phyloP scores from a whole-genome alignment of 2,797 vertebrate genomes.

The Micropoecilia bifurca region DNA sequence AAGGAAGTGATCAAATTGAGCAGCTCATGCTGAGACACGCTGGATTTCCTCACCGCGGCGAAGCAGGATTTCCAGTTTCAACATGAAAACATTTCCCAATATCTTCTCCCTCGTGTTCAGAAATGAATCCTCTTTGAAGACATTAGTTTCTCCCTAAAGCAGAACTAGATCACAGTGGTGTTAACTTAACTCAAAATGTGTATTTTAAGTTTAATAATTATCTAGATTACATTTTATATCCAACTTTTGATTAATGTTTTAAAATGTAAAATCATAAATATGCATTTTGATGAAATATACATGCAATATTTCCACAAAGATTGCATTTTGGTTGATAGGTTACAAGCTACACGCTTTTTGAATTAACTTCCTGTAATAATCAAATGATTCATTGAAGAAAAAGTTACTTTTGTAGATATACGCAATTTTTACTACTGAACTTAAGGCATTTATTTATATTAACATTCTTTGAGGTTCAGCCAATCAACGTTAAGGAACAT shows the following conservation, averaged over 20 bases:
- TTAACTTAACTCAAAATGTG: background rate
- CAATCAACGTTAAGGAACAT: background rate
- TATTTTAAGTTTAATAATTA: background rate
- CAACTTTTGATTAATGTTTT: background rate
- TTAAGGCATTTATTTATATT: background rate
- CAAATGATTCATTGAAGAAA: background rate
- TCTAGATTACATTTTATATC: background rate
- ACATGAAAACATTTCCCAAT: background rate
- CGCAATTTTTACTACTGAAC: background rate
- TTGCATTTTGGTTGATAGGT: background rate
- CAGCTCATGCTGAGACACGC: slow-evolving; percentile 9
- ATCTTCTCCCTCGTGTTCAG: background rate
- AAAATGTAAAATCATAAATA: background rate
- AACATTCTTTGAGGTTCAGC: background rate
- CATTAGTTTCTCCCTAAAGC: background rate
- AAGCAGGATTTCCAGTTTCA: slow-evolving; percentile 3
- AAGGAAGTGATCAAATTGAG: background rate
- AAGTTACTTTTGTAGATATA: background rate
- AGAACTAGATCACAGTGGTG: background rate
- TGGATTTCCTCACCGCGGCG: background rate
- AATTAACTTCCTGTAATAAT: background rate
- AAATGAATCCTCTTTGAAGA: background rate
- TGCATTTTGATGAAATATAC: background rate
- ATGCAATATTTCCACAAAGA: background rate
- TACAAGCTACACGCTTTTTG: background rate